phyloP scores from a whole-genome alignment of 2,888 invertebrate species.

The Cyaniris semiargus region DNA sequence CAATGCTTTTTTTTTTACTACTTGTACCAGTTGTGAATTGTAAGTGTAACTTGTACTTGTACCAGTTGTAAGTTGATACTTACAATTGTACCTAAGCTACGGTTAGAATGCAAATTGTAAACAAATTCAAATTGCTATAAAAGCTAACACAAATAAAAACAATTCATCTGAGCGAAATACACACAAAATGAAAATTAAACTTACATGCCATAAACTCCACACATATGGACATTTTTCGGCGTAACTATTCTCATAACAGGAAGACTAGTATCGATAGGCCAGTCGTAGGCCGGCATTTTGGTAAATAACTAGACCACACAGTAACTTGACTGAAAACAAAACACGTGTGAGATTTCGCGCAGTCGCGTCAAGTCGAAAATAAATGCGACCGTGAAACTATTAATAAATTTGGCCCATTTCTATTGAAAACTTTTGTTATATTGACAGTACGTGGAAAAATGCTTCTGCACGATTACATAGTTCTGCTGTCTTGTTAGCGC shows the following conservation, averaged over 20 bases:
- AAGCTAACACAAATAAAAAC: too few species aligned
- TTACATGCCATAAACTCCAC: slow-evolving; percentile 68
- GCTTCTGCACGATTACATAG: not conserved
- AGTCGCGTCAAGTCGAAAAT: slow-evolving; percentile 32
- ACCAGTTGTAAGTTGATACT: too few species aligned
- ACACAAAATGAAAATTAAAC: slow-evolving; percentile 39
- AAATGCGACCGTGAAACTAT: slow-evolving; percentile 42
- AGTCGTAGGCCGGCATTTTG: slow-evolving; percentile 59
- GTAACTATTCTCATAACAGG: slow-evolving; percentile 68
- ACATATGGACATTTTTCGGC: slow-evolving; percentile 57
- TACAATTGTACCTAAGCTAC: too few species aligned
- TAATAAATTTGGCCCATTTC: slow-evolving; percentile 37
- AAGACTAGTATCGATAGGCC: slow-evolving; percentile 62
- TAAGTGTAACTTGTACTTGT: too few species aligned
- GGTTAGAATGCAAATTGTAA: too few species aligned
- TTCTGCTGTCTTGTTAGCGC: not conserved
- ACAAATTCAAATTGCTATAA: too few species aligned
- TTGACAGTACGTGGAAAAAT: not conserved
- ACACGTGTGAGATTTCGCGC: slow-evolving; percentile 14
- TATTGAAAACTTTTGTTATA: slow-evolving; percentile 12
- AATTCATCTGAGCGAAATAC: not conserved
- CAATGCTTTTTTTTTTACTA: too few species aligned
- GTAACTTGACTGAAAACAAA: slow-evolving; percentile 8
- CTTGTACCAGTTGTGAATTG: too few species aligned
- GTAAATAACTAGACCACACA: slow-evolving; percentile 18